phyloP scores from a whole-genome alignment of 30 jellyfish, hydroid and myxozoan species.

The Euphysa ruthae region DNA sequence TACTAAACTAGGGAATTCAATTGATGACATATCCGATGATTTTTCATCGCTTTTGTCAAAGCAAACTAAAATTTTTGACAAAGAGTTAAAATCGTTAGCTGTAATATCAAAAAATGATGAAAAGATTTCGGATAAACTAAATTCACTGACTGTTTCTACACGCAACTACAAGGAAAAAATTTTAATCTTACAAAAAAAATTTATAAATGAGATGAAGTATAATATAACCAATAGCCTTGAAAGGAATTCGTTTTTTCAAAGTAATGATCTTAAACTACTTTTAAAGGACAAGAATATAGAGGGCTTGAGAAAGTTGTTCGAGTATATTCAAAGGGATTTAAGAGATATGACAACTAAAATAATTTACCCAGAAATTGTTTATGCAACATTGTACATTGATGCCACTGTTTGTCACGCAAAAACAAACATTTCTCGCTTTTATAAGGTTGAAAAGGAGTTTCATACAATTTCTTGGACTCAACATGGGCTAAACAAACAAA shows the following conservation, averaged over 20 bases:
- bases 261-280: background rate
- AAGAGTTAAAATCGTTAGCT: too few relatives aligned
- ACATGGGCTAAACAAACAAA: background rate
- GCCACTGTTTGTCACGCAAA: conserved; percentile 10
- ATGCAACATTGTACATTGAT: background rate
- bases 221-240: background rate
- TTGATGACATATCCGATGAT: too few relatives aligned
- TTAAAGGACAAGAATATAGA: background rate
- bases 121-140: too few relatives aligned
- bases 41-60: too few relatives aligned
- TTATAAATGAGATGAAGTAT: background rate
- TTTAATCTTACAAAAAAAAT: background rate
- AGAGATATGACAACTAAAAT: background rate
- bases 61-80: too few relatives aligned
- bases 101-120: too few relatives aligned
- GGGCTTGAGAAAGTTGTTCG: background rate
- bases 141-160: too few relatives aligned
- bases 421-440: background rate
- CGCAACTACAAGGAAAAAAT: too few relatives aligned
- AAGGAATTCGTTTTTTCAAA: background rate
- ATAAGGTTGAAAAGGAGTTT: background rate
- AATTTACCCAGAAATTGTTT: conserved; percentile 4
- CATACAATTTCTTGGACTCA: conserved; percentile 8
- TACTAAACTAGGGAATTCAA: too few relatives aligned
- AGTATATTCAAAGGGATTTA: background rate